Evolutionary conservation across 1,140 invertebrate genomes (phyloP), one percentile per base, ranked within the genome.

Genomic region (Lepidotrigona ventralis): DNA sequence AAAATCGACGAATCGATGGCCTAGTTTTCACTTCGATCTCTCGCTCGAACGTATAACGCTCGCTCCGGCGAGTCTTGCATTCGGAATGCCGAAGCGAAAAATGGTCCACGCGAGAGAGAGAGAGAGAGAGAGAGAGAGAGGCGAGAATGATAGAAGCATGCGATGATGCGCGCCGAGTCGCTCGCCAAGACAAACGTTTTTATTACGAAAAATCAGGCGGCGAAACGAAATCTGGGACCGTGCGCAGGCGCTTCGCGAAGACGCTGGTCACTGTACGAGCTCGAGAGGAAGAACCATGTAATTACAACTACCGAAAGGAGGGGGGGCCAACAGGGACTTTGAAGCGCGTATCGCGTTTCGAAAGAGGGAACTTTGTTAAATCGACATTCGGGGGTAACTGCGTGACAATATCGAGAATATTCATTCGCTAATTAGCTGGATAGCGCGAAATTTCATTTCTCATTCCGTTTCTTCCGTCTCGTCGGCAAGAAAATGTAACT

Each of bases 161-260:
- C 77, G 63, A 75, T 58, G 81, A 64, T 83, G 74, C 64, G 46
- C 71, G 70, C 69, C 68, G 82, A 80, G 78, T 86, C 77, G 88
- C 87, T 90, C 75, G 86, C 77, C 85, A 87, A 90, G 91, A 91
- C 89, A 91, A 92, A 92, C 90, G 91, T 91, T 92, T 92, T 92
- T 91, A 92, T 92, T 91, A 90, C 84, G 89, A 90, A 91, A 91
- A 92, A 91, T 91, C 90, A 89, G 90, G 79, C 86, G 83, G 77
- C 88, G 88, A 91, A 85, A 91, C 86, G 89, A 90, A 91, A 92
- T 90, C 85, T 90, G 89, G 87, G 89, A 64, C 73, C 69, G 73
- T 21, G 81, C 89, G 88, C 90, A 87, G 80, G 88, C 90, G 89
- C 64, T 39, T 17, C 51, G 51, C 54, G 73, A 84, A 83, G 75